These are phyloP conservation scores for Tuberolachnus salignus DNA, from an alignment of 2,888 invertebrate genomes.

Conservation along the genomic window DNA sequence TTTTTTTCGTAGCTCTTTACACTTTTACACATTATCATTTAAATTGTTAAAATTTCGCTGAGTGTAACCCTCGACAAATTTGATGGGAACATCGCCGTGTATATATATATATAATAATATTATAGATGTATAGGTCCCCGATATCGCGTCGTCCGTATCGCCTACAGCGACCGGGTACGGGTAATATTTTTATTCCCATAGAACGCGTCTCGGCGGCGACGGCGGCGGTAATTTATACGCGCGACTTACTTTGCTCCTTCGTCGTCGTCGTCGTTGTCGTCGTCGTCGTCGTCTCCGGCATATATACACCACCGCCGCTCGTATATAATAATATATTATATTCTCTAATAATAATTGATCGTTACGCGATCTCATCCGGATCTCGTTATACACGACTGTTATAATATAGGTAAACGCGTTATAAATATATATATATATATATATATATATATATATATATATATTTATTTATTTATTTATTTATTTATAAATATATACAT, in stretches of 20 bases:
- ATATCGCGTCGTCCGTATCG: background rate
- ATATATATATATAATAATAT: too few species aligned
- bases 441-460: background rate
- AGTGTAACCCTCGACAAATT: too few species aligned
- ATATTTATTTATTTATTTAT: too few species aligned
- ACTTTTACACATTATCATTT: too few species aligned
- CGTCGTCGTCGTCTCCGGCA: background rate
- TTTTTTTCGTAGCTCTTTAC: too few species aligned
- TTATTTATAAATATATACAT: background rate
- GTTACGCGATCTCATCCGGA: conserved; percentile 48
- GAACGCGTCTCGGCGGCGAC: conserved; percentile 5
- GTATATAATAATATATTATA: conserved; percentile 15
- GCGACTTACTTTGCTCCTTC: conserved; percentile 12
- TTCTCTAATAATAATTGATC: conserved; percentile 47
- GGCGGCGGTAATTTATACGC: conserved; percentile 30
- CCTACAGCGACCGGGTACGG: background rate
- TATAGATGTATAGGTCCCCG: background rate
- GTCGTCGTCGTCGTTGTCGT: background rate
- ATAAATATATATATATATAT: too few species aligned
- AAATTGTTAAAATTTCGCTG: too few species aligned
- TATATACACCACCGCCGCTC: background rate
- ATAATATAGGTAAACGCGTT: background rate
- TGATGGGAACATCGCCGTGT: too few species aligned
- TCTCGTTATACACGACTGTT: conserved; percentile 40
- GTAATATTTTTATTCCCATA: conserved; percentile 16